Base-by-base conservation (phyloP, 2,113 vertebrate species). In the Psittacula cyanocephala region DNA sequence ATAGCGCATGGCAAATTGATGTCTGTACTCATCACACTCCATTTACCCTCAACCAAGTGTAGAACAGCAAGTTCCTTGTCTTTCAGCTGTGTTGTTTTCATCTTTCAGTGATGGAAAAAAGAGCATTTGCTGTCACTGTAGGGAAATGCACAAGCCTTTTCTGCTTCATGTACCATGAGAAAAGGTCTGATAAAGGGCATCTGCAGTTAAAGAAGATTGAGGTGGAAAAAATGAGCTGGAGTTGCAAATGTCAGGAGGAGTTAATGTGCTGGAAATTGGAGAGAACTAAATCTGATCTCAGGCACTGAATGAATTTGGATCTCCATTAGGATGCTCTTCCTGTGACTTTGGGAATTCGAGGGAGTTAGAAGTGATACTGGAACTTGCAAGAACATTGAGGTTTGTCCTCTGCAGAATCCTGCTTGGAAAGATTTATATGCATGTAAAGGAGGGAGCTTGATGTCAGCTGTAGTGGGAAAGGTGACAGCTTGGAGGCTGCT, bases 101-200 rank as follows among this genome's bases (percentile, higher is more conserved):
- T 67, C 87, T 81, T 55, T 71, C 72, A 75, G 44, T 23, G 74
- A 52, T 44, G 31, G 83, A 50, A 62, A 49, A 50, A 68, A 11
- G 2, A 6, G 29, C 52, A 50, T 75, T 70, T 70, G 74, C 74
- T 93, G 70, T 55, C 59, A 20, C 44, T 49, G 35, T 16, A 44
- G 81, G 75, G 77, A 74, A 86, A 71, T 20, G 31, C 62, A 55
- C 7, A 17, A 64, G 65, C 20, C 37, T n/a, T 52, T 96, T 65
- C 35, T 91, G 89, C 92, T 74, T 76, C 88, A 12, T 57, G 22
- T 52, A 63, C 85, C 17, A 0, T 11, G 64, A 94, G 85, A 23
- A 95, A 91, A 97, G 89, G 91, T 83, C 84, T 81, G 59, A 83
- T 89, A 77, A 75, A 77, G 86, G 86, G 85, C 89, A 44, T 81